These are phyloP conservation scores for Heloderma charlesbogerti DNA, from an alignment of 2,113 vertebrate genomes.

Conservation along the genomic window DNA sequence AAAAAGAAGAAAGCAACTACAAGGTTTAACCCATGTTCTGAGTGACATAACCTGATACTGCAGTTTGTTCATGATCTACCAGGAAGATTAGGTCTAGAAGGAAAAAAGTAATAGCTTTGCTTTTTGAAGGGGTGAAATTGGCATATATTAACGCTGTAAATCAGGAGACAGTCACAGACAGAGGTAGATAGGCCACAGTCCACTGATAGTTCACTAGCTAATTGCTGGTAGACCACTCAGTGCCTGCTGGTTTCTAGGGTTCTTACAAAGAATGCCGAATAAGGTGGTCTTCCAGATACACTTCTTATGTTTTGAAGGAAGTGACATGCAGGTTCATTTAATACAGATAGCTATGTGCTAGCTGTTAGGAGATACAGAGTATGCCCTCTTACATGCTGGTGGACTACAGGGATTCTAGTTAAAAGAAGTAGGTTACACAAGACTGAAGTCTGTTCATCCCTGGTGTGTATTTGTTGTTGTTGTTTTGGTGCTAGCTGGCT, in stretches of 20 bases:
- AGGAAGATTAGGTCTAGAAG: neutral
- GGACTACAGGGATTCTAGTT: neutral
- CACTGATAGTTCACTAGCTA: neutral
- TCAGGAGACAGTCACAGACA: neutral
- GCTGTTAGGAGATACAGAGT: neutral
- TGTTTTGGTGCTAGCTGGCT: neutral
- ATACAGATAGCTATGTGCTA: neutral
- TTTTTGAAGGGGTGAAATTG: neutral
- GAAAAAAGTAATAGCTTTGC: neutral
- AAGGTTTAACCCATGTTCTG: neutral
- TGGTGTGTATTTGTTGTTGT: neutral
- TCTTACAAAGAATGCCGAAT: neutral
- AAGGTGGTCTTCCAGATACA: neutral
- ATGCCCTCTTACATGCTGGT: neutral
- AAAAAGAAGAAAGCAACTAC: slow-evolving; percentile 43
- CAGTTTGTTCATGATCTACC: neutral
- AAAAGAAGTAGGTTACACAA: neutral
- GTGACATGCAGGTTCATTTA: neutral
- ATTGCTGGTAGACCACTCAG: neutral
- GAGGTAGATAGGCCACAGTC: neutral
- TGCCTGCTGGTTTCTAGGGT: neutral
- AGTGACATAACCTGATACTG: slow-evolving; percentile 6
- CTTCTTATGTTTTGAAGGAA: neutral
- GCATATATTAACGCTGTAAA: neutral
- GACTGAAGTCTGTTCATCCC: neutral